Evolutionary conservation across 2,113 vertebrate genomes (phyloP).

Genomic region (Laterallus jamaicensis): DNA sequence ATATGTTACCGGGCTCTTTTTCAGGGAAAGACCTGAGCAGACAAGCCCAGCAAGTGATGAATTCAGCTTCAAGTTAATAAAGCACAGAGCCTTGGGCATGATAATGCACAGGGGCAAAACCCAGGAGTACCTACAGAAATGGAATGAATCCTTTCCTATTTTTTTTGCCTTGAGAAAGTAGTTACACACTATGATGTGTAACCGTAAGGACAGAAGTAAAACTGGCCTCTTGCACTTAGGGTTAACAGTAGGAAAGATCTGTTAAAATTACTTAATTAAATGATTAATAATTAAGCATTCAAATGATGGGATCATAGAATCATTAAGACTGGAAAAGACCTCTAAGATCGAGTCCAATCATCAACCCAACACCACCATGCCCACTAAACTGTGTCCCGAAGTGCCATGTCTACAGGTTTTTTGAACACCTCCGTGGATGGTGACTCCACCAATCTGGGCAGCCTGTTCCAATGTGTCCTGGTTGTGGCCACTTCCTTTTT

Average conservation of each 20-base stretch:
- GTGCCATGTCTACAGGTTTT: too few relatives aligned
- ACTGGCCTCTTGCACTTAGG: not conserved
- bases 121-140: not conserved
- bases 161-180: not conserved
- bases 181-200: rapidly evolving
- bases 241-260: not conserved
- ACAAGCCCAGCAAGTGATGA: not conserved
- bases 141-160: not conserved
- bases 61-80: not conserved
- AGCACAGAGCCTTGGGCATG: not conserved
- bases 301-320: not conserved
- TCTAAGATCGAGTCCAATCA: too few relatives aligned
- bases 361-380: too few relatives aligned
- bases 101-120: not conserved
- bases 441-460: too few relatives aligned
- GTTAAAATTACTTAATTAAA: not conserved
- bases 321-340: too few relatives aligned
- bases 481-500: too few relatives aligned
- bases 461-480: too few relatives aligned
- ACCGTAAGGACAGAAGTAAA: not conserved
- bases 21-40: not conserved
- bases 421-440: too few relatives aligned
- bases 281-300: not conserved
- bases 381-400: too few relatives aligned
- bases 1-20: not conserved